Evolutionary conservation across 2,888 invertebrate genomes (phyloP).

Genomic region (Helleia helle): DNA sequence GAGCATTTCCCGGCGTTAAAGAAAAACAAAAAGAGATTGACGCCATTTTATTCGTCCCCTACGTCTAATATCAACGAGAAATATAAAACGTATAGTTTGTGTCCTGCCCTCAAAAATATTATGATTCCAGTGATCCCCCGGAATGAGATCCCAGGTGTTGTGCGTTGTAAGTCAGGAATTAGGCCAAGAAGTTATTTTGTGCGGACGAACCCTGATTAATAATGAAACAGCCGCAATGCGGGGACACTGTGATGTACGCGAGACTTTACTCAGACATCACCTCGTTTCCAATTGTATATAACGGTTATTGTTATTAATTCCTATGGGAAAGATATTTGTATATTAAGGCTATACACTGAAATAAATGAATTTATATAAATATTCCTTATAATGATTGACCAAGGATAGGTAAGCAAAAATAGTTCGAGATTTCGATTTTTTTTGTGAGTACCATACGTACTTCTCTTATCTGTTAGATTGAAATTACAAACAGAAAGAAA

Average conservation of each 20-base stretch:
- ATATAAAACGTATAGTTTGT: background rate
- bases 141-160: background rate
- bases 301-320: background rate
- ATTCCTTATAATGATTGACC: too few species aligned
- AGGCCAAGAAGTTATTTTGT: slow-evolving; percentile 26
- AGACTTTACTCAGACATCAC: slow-evolving; percentile 6
- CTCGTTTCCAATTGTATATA: slow-evolving; percentile 2
- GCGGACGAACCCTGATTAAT: slow-evolving; percentile 23
- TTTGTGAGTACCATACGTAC: too few species aligned
- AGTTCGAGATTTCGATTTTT: too few species aligned
- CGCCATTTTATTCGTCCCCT: background rate
- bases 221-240: slow-evolving; percentile 24
- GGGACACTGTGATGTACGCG: slow-evolving; percentile 15
- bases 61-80: background rate
- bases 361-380: too few species aligned
- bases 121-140: background rate
- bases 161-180: slow-evolving; percentile 21
- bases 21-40: too few species aligned
- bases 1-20: too few species aligned
- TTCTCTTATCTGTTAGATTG: too few species aligned
- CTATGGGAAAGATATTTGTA: background rate
- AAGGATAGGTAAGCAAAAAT: too few species aligned
- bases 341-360: too few species aligned
- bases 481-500: too few species aligned
- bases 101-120: too few species aligned